Percentiles rank a stretch among this genome's conserved stretches.
phyloP scores from a whole-genome alignment of 2,797 vertebrate genomes.

The Lutjanus argentimaculatus region DNA sequence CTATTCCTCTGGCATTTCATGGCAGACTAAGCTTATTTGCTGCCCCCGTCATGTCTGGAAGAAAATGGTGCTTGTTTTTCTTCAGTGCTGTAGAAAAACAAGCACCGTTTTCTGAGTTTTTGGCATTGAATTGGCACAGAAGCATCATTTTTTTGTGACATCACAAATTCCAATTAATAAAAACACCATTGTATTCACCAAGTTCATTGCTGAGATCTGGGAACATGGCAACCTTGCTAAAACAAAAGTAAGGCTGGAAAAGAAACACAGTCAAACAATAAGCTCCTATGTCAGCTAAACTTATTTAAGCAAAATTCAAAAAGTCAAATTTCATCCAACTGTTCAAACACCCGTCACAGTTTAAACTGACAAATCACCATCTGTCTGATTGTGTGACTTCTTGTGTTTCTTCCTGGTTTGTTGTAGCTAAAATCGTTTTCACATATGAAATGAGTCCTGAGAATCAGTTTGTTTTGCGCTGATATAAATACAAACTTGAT shows the following conservation, averaged over 20 bases:
- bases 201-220: neutral
- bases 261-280: neutral
- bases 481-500: no score
- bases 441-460: no score
- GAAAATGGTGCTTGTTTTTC: no score
- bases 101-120: no score
- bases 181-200: neutral
- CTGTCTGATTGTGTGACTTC: neutral
- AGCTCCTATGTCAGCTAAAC: neutral
- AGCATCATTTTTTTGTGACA: no score
- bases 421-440: neutral
- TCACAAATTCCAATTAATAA: neutral
- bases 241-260: neutral
- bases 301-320: slow-evolving; percentile 1
- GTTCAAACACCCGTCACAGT: neutral
- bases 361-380: no score
- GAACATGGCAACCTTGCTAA: neutral
- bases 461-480: no score
- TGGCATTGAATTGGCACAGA: no score
- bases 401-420: neutral
- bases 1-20: no score
- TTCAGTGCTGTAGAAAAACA: no score
- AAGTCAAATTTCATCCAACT: neutral
- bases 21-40: no score
- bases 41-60: no score